These are phyloP conservation scores for Laticauda colubrina DNA, from an alignment of 2,113 vertebrate genomes.

Conservation along the genomic window DNA sequence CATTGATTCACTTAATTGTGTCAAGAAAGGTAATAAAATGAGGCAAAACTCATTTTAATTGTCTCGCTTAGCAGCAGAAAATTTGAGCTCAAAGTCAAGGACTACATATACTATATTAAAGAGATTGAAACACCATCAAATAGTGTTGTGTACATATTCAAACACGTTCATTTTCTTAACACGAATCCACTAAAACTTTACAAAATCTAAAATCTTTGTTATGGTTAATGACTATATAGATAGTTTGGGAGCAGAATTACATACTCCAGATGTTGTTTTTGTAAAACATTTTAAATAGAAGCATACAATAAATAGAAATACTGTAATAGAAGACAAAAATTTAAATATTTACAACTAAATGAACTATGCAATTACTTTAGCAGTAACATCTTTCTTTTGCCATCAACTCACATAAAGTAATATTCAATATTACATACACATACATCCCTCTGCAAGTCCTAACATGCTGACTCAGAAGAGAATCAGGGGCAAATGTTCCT, in stretches of 20 bases:
- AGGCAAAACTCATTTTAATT: too few relatives aligned
- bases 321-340: not conserved
- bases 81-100: not conserved
- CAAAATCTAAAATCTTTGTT: not conserved
- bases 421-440: not conserved
- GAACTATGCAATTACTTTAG: not conserved
- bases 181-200: not conserved
- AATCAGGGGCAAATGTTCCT: not conserved
- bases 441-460: not conserved
- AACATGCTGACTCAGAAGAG: not conserved
- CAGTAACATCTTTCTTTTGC: not conserved
- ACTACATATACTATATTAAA: not conserved
- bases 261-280: not conserved
- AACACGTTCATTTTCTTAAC: conserved; percentile 21
- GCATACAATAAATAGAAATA: not conserved
- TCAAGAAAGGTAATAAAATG: too few relatives aligned
- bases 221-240: not conserved
- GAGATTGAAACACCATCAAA: not conserved
- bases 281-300: not conserved
- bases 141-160: not conserved
- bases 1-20: too few relatives aligned
- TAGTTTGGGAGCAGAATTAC: not conserved
- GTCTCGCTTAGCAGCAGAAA: too few relatives aligned
- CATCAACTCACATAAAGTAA: not conserved
- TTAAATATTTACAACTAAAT: not conserved